phyloP scores from a whole-genome alignment of 2,888 invertebrate species.

The Pemphredon lugubris region DNA sequence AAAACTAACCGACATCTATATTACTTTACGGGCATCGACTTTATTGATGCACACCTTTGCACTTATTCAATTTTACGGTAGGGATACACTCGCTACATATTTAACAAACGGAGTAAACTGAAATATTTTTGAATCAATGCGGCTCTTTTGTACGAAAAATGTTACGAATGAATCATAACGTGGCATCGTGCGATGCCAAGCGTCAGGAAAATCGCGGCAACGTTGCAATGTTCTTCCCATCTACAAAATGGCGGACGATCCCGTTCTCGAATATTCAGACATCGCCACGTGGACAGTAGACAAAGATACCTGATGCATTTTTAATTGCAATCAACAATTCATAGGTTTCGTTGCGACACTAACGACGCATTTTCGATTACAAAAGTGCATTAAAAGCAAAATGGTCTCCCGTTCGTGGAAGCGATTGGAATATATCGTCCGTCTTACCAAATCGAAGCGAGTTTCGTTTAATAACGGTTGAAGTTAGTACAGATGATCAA shows the following conservation, averaged over 20 bases:
- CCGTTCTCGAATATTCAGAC: conserved; percentile 74
- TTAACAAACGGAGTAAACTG: neutral
- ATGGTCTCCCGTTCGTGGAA: no score
- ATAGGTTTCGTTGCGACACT: no score
- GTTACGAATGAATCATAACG: conserved; percentile 47
- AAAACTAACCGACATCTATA: no score
- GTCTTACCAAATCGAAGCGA: no score
- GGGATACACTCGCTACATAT: neutral
- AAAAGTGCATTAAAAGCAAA: no score
- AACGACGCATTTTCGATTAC: no score
- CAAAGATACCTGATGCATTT: conserved; percentile 46
- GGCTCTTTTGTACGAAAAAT: conserved; percentile 1
- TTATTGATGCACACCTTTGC: no score
- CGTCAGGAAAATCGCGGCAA: conserved; percentile 59
- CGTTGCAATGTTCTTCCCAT: conserved; percentile 61
- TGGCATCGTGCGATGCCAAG: conserved; percentile 60
- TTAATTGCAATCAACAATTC: neutral
- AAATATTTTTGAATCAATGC: neutral
- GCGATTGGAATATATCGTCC: no score
- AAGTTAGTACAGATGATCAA: no score
- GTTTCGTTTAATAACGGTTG: neutral
- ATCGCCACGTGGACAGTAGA: conserved; percentile 75
- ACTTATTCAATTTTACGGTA: neutral
- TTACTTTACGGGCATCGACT: no score
- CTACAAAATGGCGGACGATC: conserved; percentile 77